A percentile compares a stretch with the other conserved stretches of the same genome.
These are phyloP conservation scores for Pachypeltis micranthus DNA, from an alignment of 1,140 invertebrate species.

Conservation along the genomic window DNA sequence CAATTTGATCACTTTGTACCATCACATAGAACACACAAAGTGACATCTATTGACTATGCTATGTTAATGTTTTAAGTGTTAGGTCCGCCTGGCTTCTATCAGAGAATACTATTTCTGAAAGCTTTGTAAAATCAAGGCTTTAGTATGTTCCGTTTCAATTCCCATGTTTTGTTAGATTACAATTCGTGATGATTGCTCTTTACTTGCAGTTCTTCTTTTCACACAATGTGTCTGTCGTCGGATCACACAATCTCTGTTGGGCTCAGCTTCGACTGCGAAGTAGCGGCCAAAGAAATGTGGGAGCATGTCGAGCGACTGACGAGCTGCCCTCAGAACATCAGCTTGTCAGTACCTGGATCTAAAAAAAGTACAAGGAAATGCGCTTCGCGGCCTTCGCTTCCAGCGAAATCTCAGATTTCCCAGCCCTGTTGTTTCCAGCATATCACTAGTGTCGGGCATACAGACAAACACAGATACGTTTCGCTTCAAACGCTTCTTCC, in stretches of 20 bases:
- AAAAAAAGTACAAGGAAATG: conserved; percentile 44
- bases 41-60: too few relatives aligned
- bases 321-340: conserved; percentile 67
- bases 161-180: conserved; percentile 29
- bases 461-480: conserved; percentile 36
- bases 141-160: too few relatives aligned
- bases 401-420: conserved; percentile 71
- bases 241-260: conserved; percentile 47
- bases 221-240: conserved; percentile 68
- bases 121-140: too few relatives aligned
- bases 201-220: conserved; percentile 53
- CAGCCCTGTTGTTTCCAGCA: conserved; percentile 79
- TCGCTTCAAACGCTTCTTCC: conserved; percentile 20
- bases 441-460: conserved; percentile 62
- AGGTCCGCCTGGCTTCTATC: too few relatives aligned
- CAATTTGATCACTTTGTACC: too few relatives aligned
- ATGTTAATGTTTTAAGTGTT: too few relatives aligned
- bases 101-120: too few relatives aligned
- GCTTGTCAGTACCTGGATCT: conserved; percentile 51
- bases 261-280: conserved; percentile 55
- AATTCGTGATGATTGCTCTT: conserved; percentile 39
- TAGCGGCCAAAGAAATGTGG: conserved; percentile 58
- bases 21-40: too few relatives aligned
- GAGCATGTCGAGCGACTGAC: conserved; percentile 55
- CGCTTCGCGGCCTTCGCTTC: conserved; percentile 44